Evolutionary conservation across 1,140 invertebrate genomes (phyloP).

Genomic region (Zaprionus kolodkinae): DNA sequence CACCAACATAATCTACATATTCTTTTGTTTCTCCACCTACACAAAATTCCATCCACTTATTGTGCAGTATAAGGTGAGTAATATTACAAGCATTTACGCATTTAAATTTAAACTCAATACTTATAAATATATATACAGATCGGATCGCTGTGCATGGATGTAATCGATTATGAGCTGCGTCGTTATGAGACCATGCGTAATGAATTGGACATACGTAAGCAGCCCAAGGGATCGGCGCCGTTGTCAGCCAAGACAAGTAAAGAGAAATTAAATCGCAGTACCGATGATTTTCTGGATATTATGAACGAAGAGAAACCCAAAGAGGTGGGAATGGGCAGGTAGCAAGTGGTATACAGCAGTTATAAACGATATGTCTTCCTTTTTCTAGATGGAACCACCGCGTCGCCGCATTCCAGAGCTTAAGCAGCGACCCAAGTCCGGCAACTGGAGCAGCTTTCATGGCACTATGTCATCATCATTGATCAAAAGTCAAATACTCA

Average conservation of each 20-base stretch:
- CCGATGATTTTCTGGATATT: constrained; percentile 80
- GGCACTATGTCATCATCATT: constrained; percentile 82
- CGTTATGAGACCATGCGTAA: constrained; percentile 97
- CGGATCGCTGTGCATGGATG: constrained; percentile 97
- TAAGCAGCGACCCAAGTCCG: constrained; percentile 88
- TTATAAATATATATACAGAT: constrained; percentile 87
- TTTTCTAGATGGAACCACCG: constrained; percentile 86
- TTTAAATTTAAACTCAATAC: neutral
- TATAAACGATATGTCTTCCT: constrained; percentile 26
- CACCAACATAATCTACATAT: constrained; percentile 98
- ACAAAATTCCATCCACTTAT: constrained; percentile 97
- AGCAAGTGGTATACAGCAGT: neutral
- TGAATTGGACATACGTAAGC: constrained; percentile 90
- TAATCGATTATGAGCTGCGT: constrained; percentile 96
- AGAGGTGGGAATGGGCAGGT: constrained; percentile 48
- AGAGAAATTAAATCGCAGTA: constrained; percentile 79
- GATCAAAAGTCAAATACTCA: constrained; percentile 84
- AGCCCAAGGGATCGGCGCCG: constrained; percentile 79
- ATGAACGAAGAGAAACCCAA: constrained; percentile 84
- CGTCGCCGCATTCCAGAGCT: constrained; percentile 88
- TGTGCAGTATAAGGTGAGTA: constrained; percentile 91
- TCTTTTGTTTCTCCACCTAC: constrained; percentile 99
- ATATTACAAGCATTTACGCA: neutral
- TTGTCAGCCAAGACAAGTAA: constrained; percentile 75
- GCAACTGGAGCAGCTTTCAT: constrained; percentile 87